Conservation (phyloP, 2,888 invertebrate genomes). For the Oxycera nigricornis region DNA sequence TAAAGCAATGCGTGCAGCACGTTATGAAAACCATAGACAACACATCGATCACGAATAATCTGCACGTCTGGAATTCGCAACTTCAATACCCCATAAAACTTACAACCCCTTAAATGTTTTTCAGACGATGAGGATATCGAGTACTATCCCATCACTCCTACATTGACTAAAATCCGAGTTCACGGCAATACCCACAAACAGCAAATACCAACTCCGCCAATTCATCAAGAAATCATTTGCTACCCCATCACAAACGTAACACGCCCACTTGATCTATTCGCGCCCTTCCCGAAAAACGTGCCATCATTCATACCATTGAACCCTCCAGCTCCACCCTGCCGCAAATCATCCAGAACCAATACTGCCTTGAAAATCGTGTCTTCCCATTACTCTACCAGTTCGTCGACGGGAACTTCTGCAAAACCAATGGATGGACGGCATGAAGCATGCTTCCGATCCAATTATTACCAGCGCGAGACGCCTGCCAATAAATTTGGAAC, state of each 20-base stretch:
- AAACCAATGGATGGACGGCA: conserved; percentile 54
- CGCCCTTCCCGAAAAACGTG: conserved; percentile 68
- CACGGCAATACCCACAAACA: conserved; percentile 66
- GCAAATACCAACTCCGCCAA: conserved; percentile 59
- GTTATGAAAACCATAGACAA: neutral
- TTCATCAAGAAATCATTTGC: conserved; percentile 67
- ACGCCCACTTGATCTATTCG: conserved; percentile 62
- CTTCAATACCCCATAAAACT: neutral
- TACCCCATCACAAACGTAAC: conserved; percentile 66
- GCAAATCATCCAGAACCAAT: conserved; percentile 75
- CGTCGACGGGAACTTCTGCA: conserved; percentile 55
- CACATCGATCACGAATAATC: neutral
- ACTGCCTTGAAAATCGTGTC: conserved; percentile 70
- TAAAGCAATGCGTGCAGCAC: too few species aligned
- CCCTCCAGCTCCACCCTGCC: conserved; percentile 75
- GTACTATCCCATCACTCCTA: conserved; percentile 82
- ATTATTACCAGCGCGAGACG: conserved; percentile 49
- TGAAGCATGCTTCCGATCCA: conserved; percentile 58
- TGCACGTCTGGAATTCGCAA: neutral
- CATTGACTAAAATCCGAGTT: conserved; percentile 79
- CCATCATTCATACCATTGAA: conserved; percentile 66
- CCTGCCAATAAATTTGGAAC: conserved; percentile 58
- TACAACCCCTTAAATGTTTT: conserved; percentile 57
- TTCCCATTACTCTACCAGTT: conserved; percentile 49
- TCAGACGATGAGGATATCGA: conserved; percentile 79